Evolutionary conservation across 2,113 vertebrate genomes (phyloP), one percentile per base, ranked within the genome.

Genomic region (Cyrtonyx montezumae): DNA sequence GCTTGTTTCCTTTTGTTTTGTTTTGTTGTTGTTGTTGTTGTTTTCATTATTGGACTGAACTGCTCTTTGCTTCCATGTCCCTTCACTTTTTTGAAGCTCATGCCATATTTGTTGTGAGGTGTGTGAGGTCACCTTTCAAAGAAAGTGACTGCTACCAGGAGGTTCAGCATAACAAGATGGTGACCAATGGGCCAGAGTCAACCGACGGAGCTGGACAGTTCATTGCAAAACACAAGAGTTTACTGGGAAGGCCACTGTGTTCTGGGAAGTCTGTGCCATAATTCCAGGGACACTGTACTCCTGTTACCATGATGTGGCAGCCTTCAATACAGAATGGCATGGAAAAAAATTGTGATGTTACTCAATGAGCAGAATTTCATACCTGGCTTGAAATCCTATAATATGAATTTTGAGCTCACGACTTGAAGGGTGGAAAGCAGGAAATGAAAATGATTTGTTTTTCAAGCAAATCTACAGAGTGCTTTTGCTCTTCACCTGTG

Each of bases 61-160:
- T 1, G 13, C 48, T 7, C 8, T 46, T 82, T 9, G 8, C 58
- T 80, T 46, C 16, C 65, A n/a, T 36, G 77, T 61, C 9, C 7
- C 34, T 40, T 82, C 10, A 8, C 62, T 82, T 45, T 14, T 73
- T 43, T 26, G 73, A 51, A 58, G 13, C 13, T 77, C 0, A 0
- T 79, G 18, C 42, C 0, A 0, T 43, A 8, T 1, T 8, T 45
- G 25, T 70, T 9, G 5, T 48, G 25, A 73, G 49, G 28, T 51
- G 12, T 30, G 26, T 45, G 49, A 75, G 66, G 21, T 61, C 45
- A 42, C 6, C 16, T 70, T 70, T 46, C 17, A 63, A 74, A 28
- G 18, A 67, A 61, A 84, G 21, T 49, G 32, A 55, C 11, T 68
- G 22, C 37, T 59, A 21, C 32, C 40, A 37, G 19, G 37, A 43